Percentiles rank a stretch among this genome's conserved stretches.
Evolutionary conservation across 2,888 invertebrate genomes (phyloP).

Genomic region (Nemotelus pantherinus): DNA sequence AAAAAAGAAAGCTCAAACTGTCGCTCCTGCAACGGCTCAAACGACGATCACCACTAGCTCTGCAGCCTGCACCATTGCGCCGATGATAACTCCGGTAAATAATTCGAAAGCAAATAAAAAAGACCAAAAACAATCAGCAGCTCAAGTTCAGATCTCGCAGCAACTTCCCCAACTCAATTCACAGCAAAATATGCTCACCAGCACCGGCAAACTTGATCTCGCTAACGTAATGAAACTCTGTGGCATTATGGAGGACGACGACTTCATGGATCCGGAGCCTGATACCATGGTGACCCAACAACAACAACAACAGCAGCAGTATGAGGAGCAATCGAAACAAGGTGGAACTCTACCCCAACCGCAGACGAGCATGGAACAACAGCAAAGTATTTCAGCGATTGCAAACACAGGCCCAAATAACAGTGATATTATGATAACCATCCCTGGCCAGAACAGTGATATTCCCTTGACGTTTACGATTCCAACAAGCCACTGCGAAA

Average conservation of each 20-base stretch:
- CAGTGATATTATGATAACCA: conserved; percentile 63
- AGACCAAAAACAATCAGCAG: conserved; percentile 28
- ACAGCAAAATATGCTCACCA: conserved; percentile 52
- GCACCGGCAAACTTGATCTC: conserved; percentile 70
- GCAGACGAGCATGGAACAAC: conserved; percentile 18
- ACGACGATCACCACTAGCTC: conserved; percentile 24
- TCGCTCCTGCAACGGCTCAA: conserved; percentile 32
- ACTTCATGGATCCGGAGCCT: conserved; percentile 63
- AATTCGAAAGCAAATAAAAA: conserved; percentile 6
- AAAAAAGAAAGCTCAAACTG: conserved; percentile 47
- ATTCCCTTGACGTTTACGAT: conserved; percentile 64
- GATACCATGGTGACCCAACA: conserved; percentile 46
- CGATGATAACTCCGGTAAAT: conserved; percentile 31
- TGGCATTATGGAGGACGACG: conserved; percentile 76
- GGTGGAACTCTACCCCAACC: conserved; percentile 43
- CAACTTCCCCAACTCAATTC: not conserved
- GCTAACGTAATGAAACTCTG: conserved; percentile 80
- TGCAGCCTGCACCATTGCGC: conserved; percentile 18
- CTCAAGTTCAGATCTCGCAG: not conserved
- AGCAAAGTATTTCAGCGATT: conserved; percentile 4
- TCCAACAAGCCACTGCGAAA: conserved; percentile 57
- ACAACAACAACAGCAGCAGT: not conserved
- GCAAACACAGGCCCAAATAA: conserved; percentile 49
- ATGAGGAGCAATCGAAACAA: conserved; percentile 26
- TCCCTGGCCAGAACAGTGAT: conserved; percentile 63